Base-by-base conservation (phyloP, 2,113 vertebrate species). In the Tichodroma muraria region DNA sequence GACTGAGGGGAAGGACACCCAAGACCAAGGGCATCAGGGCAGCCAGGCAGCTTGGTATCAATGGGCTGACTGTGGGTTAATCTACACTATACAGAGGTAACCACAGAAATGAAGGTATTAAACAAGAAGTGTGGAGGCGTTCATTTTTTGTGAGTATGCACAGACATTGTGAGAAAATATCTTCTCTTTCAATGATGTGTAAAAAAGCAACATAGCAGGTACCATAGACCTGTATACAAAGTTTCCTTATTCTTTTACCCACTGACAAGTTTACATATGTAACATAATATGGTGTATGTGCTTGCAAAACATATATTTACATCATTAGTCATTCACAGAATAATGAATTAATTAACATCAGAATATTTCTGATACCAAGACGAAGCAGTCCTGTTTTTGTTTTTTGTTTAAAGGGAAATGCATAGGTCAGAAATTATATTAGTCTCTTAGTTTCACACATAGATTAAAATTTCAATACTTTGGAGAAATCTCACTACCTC, bases 371-470 rank as follows among this genome's bases (percentile, higher is more conserved):
- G 94, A 95, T 91, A 95, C 91, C 42, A 82, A 93, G 87, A 94
- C 88, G 81, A 91, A 85, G 89, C 45, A 82, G 79, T 80, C 27
- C 16, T 54, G 24, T 77, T 94, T 61, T 50, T 37, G 53, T 18
- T 81, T 79, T 92, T 72, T 91, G 75, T 88, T 91, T 75, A 85
- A 95, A 94, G 40, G 68, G 61, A 94, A 95, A 91, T 85, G 24
- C 85, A 85, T 73, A 77, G 85, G 91, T 85, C 85, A 80, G 60
- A 56, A 35, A 63, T 83, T 59, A 47, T 73, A 95, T 88, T 91
- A 94, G 37, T 88, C 40, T 89, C n/a, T 37, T 47, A 95, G 52
- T 93, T 96, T 97, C 93, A 96, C 91, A 97, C 89, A 90, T 95
- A 95, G 91, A 95, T 97, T 95, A 94, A 77, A 91, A 91, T 91